phyloP scores from a whole-genome alignment of 2,888 invertebrate species.

The Furcula furcula region DNA sequence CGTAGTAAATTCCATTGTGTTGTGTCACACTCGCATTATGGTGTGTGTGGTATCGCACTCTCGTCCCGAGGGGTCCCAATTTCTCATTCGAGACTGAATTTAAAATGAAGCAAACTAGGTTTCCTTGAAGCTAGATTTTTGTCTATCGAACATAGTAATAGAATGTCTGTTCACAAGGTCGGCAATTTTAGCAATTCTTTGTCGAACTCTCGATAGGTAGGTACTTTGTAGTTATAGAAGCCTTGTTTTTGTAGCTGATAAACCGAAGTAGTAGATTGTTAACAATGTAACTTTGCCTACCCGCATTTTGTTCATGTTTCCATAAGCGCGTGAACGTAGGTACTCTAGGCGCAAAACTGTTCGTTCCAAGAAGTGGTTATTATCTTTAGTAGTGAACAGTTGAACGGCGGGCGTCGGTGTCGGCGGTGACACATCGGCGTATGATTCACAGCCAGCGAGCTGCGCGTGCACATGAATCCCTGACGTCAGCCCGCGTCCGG shows the following conservation, averaged over 20 bases:
- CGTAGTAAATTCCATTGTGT: slow-evolving; percentile 21
- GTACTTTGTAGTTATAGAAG: background rate
- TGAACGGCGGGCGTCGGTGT: slow-evolving; percentile 26
- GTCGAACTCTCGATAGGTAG: background rate
- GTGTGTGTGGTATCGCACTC: background rate
- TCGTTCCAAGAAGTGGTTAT: slow-evolving; percentile 47
- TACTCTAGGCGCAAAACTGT: slow-evolving; percentile 29
- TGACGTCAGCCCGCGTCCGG: slow-evolving; percentile 75
- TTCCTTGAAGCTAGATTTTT: slow-evolving; percentile 24
- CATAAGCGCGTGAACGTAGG: slow-evolving; percentile 5
- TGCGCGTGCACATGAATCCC: slow-evolving; percentile 63
- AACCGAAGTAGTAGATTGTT: too few species aligned
- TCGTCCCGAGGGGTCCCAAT: background rate
- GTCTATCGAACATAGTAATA: slow-evolving; percentile 1
- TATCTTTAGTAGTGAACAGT: slow-evolving; percentile 46
- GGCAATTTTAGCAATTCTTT: background rate
- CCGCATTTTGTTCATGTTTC: slow-evolving; percentile 12
- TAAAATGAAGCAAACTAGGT: slow-evolving; percentile 9
- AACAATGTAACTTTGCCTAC: slow-evolving; percentile 2
- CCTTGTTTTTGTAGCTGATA: too few species aligned
- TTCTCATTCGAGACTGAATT: background rate
- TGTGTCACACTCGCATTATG: slow-evolving; percentile 2
- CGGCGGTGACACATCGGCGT: slow-evolving; percentile 68
- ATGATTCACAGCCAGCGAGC: slow-evolving; percentile 60
- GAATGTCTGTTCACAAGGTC: slow-evolving; percentile 1